Base-by-base conservation (phyloP, 1,140 invertebrate species). In the Conus ventricosus region DNA sequence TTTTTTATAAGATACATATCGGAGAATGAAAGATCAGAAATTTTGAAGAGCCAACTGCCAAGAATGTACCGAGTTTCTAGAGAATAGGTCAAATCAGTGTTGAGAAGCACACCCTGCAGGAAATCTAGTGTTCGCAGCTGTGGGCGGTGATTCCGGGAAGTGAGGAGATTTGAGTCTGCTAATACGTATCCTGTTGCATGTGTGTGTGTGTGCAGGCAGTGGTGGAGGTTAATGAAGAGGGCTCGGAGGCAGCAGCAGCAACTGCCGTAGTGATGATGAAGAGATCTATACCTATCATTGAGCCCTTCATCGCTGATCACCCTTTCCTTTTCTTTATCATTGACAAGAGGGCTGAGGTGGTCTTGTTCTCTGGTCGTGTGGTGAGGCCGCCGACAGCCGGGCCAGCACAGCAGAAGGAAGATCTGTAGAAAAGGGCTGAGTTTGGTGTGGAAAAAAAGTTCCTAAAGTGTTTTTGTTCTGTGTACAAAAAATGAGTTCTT, bases 301-400 rank as follows among this genome's bases (percentile, higher is more conserved):
- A 75, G 20, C 85, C 87, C 13, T 96, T 98, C 87, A 95, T 96
- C 54, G 96, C 96, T 5, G 96, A 98, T 91, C 96, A 97, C 78
- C 97, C 97, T 2, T 98, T 98, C 93, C 95, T 97, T 51, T 97
- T 98, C 92, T 97, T 98, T 90, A 97, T 98, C 87, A 95, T 96
- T 87, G 97, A 97, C 91, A 91, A 92, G 63, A 80, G 85, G 51
- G 92, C 93, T 39, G 91, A 89, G 20, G 87, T 91, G 20, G 88
- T 95, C 27, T 67, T 94, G 39, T 95, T 95, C 85, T 92, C 94
- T 23, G 95, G 95, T 13, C 89, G 90, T 23, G 88, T 85, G 71
- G 23, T 67, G 1, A 84, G 88, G 11, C 91, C 91, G 0, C 53
- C 53, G 4, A 53, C 51, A n/a, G n/a, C 82, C 0, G 80, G 25